Conservation (phyloP, 1,140 invertebrate genomes). For the Pentalonia nigronervosa region DNA sequence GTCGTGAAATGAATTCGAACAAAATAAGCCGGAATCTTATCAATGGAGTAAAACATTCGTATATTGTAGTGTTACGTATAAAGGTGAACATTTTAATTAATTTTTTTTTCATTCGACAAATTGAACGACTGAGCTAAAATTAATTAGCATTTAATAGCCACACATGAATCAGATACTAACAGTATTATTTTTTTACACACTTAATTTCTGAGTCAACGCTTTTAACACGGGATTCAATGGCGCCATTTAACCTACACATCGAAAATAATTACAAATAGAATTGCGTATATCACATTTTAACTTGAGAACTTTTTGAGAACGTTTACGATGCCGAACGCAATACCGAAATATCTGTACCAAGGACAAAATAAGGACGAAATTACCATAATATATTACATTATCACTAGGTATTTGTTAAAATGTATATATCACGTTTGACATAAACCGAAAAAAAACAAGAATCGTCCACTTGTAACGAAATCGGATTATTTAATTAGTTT, state of each 20-base stretch:
- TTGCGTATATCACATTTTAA: not conserved
- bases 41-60: not conserved
- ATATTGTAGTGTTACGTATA: not conserved
- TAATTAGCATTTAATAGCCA: not conserved
- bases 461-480: not conserved
- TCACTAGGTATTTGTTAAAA: not conserved
- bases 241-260: not conserved
- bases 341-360: not conserved
- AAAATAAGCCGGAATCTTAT: not conserved
- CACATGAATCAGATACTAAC: not conserved
- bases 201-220: not conserved
- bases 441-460: constrained; percentile 5
- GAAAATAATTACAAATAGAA: not conserved
- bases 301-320: not conserved
- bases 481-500: constrained; percentile 31
- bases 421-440: not conserved
- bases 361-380: constrained; percentile 5
- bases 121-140: constrained; percentile 3
- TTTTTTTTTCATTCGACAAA: not conserved
- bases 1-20: not conserved
- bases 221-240: not conserved
- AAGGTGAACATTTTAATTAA: not conserved
- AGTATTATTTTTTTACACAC: not conserved
- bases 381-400: not conserved
- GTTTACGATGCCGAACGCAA: not conserved